These are phyloP conservation scores for Tetranychus cinnabarinus DNA, from an alignment of 1,140 invertebrate genomes.

Conservation along the genomic window DNA sequence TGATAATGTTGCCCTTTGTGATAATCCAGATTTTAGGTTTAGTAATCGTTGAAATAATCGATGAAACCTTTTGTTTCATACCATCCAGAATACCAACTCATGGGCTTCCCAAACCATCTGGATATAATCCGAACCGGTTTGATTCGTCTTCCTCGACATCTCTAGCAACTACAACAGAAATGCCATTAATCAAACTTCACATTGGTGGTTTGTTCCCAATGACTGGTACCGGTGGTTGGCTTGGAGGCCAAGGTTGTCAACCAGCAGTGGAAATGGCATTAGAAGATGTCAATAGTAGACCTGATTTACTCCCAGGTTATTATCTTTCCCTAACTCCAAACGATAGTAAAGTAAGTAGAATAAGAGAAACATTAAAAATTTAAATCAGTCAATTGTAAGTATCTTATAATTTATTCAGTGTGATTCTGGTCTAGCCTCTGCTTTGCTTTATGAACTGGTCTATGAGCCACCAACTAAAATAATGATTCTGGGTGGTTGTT, in stretches of 20 bases:
- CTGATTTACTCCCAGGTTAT: conserved; percentile 74
- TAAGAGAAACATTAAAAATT: background rate
- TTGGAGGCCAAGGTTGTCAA: conserved; percentile 74
- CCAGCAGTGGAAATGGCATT: conserved; percentile 83
- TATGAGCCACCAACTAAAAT: conserved; percentile 89
- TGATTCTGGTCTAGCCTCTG: conserved; percentile 84
- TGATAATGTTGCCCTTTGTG: too few species aligned
- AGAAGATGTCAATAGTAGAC: conserved; percentile 74
- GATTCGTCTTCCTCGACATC: too few species aligned
- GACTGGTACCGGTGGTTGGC: conserved; percentile 51
- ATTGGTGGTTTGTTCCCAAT: conserved; percentile 97
- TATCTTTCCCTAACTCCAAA: conserved; percentile 73
- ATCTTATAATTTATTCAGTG: conserved; percentile 36
- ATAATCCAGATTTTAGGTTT: too few species aligned
- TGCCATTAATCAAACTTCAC: conserved; percentile 32
- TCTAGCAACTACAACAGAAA: background rate
- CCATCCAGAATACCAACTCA: too few species aligned
- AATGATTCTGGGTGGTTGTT: conserved; percentile 85
- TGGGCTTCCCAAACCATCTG: too few species aligned
- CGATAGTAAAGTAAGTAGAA: conserved; percentile 64
- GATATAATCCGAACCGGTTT: too few species aligned
- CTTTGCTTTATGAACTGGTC: conserved; percentile 91
- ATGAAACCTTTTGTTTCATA: too few species aligned
- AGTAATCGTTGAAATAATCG: too few species aligned
- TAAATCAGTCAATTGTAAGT: background rate